These are phyloP conservation scores for Cepaea hortensis DNA, from an alignment of 2,888 invertebrate genomes.

Conservation along the genomic window DNA sequence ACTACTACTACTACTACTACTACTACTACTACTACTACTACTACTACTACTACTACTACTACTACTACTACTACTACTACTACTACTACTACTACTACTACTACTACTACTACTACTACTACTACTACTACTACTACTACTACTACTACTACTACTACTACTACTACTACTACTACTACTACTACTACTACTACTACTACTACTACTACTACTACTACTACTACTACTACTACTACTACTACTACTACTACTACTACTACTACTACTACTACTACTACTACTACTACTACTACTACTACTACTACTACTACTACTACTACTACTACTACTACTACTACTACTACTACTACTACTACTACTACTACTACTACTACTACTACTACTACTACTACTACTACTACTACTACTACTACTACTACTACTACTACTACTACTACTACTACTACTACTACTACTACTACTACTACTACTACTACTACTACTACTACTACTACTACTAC, in stretches of 20 bases:
- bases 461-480: conserved; percentile 19
- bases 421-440: conserved; percentile 33
- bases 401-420: conserved; percentile 35
- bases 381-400: conserved; percentile 22
- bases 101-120: conserved; percentile 20
- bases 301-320: conserved; percentile 35
- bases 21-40: conserved; percentile 34
- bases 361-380: conserved; percentile 15
- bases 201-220: conserved; percentile 14
- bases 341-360: conserved; percentile 17
- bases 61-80: conserved; percentile 15
- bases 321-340: conserved; percentile 16
- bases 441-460: conserved; percentile 17
- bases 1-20: conserved; percentile 37
- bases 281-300: conserved; percentile 34
- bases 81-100: conserved; percentile 10
- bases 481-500: conserved; percentile 18
- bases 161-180: conserved; percentile 34
- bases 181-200: conserved; percentile 19
- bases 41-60: conserved; percentile 34
- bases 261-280: conserved; percentile 35
- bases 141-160: conserved; percentile 34
- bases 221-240: conserved; percentile 20
- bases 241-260: conserved; percentile 33
- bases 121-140: conserved; percentile 22